Evolutionary conservation across 2,797 vertebrate species (phyloP).

Genomic region (Spinus pinus): DNA sequence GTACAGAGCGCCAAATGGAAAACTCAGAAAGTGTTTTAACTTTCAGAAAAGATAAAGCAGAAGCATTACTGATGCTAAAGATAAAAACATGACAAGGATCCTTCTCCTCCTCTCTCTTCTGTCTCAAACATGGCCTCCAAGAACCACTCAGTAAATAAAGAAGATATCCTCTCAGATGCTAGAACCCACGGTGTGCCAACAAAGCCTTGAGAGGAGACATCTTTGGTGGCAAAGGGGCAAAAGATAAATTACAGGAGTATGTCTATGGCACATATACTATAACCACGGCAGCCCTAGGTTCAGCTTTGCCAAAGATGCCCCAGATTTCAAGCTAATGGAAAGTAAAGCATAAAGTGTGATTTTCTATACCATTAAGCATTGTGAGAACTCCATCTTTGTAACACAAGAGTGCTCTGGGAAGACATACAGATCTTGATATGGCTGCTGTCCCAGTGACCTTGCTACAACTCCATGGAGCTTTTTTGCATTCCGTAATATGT

Average conservation of each 20-base stretch:
- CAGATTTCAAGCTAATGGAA: background rate
- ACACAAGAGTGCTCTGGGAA: background rate
- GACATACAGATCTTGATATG: background rate
- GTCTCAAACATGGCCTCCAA: background rate
- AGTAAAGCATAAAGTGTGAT: background rate
- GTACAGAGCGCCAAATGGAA: background rate
- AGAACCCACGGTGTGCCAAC: background rate
- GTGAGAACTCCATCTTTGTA: background rate
- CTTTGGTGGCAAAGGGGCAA: background rate
- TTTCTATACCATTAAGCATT: background rate
- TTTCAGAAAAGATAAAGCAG: background rate
- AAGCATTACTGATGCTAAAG: background rate
- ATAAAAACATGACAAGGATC: background rate
- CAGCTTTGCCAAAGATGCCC: background rate
- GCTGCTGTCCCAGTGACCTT: conserved; percentile 30
- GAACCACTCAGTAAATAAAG: background rate
- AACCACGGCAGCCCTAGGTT: background rate
- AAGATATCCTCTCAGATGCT: background rate
- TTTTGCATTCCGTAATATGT: background rate
- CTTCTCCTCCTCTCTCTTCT: background rate
- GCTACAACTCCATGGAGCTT: background rate
- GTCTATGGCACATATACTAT: background rate
- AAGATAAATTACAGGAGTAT: background rate
- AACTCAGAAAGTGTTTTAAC: background rate
- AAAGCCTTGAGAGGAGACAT: background rate